Evolutionary conservation across 2,797 vertebrate species (phyloP).

Genomic region (Muscicapa comitata): DNA sequence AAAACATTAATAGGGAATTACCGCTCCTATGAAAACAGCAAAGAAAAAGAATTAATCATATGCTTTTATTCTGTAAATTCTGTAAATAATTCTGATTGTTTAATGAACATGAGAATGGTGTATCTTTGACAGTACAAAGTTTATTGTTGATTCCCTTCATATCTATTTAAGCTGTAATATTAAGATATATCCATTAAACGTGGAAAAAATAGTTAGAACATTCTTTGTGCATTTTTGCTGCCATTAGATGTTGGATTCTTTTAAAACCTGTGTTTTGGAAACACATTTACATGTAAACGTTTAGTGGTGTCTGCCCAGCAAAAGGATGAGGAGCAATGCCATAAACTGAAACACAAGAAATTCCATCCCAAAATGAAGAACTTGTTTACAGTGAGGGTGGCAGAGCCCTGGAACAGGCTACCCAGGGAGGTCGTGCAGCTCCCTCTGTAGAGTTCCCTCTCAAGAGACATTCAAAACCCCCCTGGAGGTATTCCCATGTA

Average conservation of each 20-base stretch:
- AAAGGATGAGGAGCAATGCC: not conserved
- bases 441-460: not conserved
- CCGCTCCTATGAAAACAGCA: conserved; percentile 8
- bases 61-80: not conserved
- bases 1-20: conserved; percentile 54
- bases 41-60: not conserved
- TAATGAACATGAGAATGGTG: not conserved
- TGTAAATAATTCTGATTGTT: not conserved
- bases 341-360: not conserved
- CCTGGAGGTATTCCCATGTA: not conserved
- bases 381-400: not conserved
- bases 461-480: not conserved
- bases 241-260: not conserved
- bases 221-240: not conserved
- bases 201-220: not conserved
- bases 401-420: not conserved
- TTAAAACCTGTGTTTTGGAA: not conserved
- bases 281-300: not conserved
- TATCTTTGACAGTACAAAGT: not conserved
- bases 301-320: fast-evolving
- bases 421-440: not conserved
- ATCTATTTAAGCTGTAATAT: not conserved
- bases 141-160: not conserved
- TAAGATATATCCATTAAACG: not conserved
- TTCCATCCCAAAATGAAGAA: not conserved